Evolutionary conservation across 2,888 invertebrate species (phyloP), one percentile per base, ranked within the genome.

Genomic region (Crossocerus cetratus): DNA sequence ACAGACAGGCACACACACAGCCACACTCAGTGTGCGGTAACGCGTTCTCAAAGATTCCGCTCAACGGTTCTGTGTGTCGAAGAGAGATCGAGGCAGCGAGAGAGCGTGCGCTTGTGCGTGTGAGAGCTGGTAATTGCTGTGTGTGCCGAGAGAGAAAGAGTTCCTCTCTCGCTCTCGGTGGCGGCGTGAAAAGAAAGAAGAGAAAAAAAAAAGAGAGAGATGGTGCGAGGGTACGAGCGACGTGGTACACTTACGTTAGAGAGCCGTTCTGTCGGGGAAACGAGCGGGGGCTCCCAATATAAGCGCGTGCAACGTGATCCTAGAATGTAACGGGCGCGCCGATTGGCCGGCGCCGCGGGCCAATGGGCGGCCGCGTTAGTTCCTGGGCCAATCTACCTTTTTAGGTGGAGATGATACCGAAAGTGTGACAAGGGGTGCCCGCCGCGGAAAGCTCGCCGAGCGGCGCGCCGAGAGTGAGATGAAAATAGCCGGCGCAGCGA

Each of bases 251-350:
- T 97, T 96, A 97, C 97, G 96, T 96, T 96, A 95, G 94, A 96
- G 96, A 96, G 97, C 96, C 96, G 96, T 96, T 97, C 97, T 97
- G 97, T 95, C 94, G 94, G 94, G 94, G 93, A 93, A 93, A 93
- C 93, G 93, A 93, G 93, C 92, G 92, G 91, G 90, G 91, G 91
- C 91, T 91, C 92, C 92, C 92, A 93, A 94, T 95, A 94, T 95
- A 95, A 95, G 95, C 94, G 91, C 92, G 91, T 92, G 95, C 93
- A 94, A 95, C 93, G 93, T 94, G 94, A 95, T 94, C 94, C 94
- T 92, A 90, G 90, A 85, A 89, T 92, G 90, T 91, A 91, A 92
- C 91, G 89, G 80, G 84, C 65, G 44, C 58, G 14, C 20, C 67
- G 86, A 93, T 93, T 93, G 92, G 93, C 69, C 78, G 80, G 45